A percentile compares a stretch with the other conserved stretches of the same genome.
These are phyloP conservation scores for Leptinotarsa undecemlineata DNA, from an alignment of 1,140 invertebrate species.

Conservation along the genomic window DNA sequence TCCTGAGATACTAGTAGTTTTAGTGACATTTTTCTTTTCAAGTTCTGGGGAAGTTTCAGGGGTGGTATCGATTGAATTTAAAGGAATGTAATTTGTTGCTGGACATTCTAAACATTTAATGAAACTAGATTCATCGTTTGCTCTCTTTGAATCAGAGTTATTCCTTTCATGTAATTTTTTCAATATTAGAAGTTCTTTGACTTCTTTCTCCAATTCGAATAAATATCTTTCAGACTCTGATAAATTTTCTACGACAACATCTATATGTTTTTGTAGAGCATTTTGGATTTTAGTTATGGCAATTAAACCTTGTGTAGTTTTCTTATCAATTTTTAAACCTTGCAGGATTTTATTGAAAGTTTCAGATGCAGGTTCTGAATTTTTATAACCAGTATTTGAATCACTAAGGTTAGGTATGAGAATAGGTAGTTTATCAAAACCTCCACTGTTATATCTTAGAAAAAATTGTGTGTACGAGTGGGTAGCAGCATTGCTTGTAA, in stretches of 20 bases:
- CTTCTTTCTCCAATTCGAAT: slow-evolving; percentile 44
- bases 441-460: slow-evolving; percentile 38
- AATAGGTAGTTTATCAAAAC: slow-evolving; percentile 44
- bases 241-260: slow-evolving; percentile 35
- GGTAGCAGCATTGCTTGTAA: slow-evolving; percentile 39
- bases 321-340: slow-evolving; percentile 39
- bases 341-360: slow-evolving; percentile 41
- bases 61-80: neutral
- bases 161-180: neutral
- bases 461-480: slow-evolving; percentile 48
- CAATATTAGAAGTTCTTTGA: slow-evolving; percentile 18
- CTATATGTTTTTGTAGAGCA: slow-evolving; percentile 45
- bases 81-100: neutral
- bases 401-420: slow-evolving; percentile 49
- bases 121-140: neutral
- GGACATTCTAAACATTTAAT: neutral
- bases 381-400: slow-evolving; percentile 46
- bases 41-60: slow-evolving; percentile 1
- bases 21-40: neutral
- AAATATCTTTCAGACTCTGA: slow-evolving; percentile 43
- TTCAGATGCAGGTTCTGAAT: slow-evolving; percentile 38
- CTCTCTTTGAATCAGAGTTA: neutral
- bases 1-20: neutral
- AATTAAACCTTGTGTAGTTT: slow-evolving; percentile 39
- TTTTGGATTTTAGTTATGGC: slow-evolving; percentile 46